These are phyloP conservation scores for Phallusia fumigata DNA, from an alignment of 23 tunicate species.

Conservation along the genomic window DNA sequence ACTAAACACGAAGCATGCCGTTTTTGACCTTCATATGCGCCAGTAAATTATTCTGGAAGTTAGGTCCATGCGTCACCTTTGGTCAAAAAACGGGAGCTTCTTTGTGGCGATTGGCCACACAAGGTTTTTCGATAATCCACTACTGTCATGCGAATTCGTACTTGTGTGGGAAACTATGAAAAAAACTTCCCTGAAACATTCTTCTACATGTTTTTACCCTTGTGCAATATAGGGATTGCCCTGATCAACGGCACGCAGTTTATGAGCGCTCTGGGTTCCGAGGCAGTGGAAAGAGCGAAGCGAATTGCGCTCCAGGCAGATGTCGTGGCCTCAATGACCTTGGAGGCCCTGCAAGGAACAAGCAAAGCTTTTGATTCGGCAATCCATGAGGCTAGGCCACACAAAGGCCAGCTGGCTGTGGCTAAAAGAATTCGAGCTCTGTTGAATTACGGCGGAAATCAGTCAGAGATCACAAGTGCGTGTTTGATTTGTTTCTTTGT, in stretches of 20 bases:
- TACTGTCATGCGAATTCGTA: no score
- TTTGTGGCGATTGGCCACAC: no score
- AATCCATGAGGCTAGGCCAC: slow-evolving; percentile 91
- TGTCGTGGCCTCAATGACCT: slow-evolving; percentile 91
- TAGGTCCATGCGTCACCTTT: no score
- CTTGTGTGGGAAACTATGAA: neutral
- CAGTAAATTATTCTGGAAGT: no score
- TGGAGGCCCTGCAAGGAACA: slow-evolving; percentile 89
- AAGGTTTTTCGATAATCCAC: no score
- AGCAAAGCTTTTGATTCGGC: slow-evolving; percentile 85
- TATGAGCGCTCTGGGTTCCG: slow-evolving; percentile 72
- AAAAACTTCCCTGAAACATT: neutral
- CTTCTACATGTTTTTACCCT: neutral
- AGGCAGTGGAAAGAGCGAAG: slow-evolving; percentile 88
- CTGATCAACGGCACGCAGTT: slow-evolving; percentile 94
- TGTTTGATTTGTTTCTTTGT: neutral
- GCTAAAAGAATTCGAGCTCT: slow-evolving; percentile 79
- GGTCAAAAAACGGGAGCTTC: no score
- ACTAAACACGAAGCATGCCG: no score
- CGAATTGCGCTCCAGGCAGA: slow-evolving; percentile 90
- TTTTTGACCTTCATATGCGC: no score
- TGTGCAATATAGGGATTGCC: slow-evolving; percentile 53
- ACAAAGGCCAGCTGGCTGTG: slow-evolving; percentile 87
- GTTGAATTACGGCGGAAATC: slow-evolving; percentile 61
- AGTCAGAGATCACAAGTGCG: slow-evolving; percentile 88